phyloP scores from a whole-genome alignment of 2,113 vertebrate genomes.

The Pteronura brasiliensis region DNA sequence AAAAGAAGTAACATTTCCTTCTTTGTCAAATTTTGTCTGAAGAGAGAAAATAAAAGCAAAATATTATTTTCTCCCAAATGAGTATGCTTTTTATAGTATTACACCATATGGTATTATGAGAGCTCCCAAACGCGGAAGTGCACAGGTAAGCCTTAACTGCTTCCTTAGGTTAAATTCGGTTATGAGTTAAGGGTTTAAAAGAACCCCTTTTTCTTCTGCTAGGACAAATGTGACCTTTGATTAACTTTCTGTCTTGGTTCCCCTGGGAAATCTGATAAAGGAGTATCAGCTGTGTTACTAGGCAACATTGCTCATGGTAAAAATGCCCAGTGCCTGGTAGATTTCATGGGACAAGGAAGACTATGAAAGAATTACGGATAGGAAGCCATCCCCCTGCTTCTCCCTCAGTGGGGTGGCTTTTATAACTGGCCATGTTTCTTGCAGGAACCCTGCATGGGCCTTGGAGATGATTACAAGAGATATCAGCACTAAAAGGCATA shows the following conservation, averaged over 20 bases:
- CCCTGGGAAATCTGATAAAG: background rate
- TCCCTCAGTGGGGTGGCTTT: background rate
- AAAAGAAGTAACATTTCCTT: constrained; percentile 91
- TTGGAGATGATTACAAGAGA: background rate
- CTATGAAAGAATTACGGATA: accelerated
- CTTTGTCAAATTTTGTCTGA: constrained; percentile 95
- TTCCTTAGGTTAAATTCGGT: background rate
- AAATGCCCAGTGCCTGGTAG: background rate
- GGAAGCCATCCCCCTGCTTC: background rate
- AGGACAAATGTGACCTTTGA: background rate
- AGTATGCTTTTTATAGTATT: background rate
- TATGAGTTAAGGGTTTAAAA: background rate
- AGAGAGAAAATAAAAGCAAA: constrained; percentile 37
- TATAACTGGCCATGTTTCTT: background rate
- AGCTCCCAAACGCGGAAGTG: background rate
- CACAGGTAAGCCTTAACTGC: background rate
- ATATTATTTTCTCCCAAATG: background rate
- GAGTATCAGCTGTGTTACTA: background rate
- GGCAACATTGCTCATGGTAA: background rate
- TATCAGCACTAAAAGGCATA: background rate
- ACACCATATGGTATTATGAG: background rate
- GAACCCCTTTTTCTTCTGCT: background rate
- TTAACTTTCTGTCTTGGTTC: background rate
- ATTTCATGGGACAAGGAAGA: background rate
- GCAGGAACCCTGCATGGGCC: background rate